phyloP scores from a whole-genome alignment of 2,113 vertebrate genomes.

The Festucalex cinctus region DNA sequence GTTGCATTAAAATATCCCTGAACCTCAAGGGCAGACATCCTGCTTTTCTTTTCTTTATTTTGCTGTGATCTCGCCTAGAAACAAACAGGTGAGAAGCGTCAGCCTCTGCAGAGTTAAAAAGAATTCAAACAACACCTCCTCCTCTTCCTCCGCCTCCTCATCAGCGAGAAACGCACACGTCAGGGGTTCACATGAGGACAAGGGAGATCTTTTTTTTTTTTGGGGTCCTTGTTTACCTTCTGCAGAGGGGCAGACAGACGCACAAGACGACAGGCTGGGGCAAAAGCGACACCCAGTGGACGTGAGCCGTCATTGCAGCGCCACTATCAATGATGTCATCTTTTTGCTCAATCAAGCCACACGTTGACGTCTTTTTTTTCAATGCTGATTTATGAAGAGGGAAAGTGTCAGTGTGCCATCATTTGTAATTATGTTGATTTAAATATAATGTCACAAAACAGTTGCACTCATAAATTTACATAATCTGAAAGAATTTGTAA shows the following conservation, averaged over 20 bases:
- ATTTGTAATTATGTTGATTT: not conserved
- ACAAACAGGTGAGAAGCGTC: not conserved
- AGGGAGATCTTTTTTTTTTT: slow-evolving; percentile 11
- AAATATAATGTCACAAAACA: not conserved
- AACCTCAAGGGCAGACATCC: too few species aligned
- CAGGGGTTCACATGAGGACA: slow-evolving; percentile 1
- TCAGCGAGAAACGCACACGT: not conserved
- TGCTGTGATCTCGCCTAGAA: not conserved
- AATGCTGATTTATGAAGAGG: not conserved
- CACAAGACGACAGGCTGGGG: not conserved
- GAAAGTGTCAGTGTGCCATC: too few species aligned
- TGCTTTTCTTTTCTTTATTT: not conserved
- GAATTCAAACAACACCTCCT: not conserved
- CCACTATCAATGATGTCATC: slow-evolving; percentile 50
- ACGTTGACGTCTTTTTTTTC: not conserved
- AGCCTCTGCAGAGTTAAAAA: slow-evolving; percentile 4
- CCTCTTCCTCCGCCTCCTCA: not conserved
- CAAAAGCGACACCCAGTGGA: slow-evolving; percentile 65
- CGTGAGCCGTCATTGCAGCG: slow-evolving; percentile 1
- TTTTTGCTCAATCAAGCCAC: slow-evolving; percentile 50
- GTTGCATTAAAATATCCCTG: too few species aligned
- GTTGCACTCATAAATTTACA: too few species aligned
- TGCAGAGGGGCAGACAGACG: not conserved
- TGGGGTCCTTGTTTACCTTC: slow-evolving; percentile 36
- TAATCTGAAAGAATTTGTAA: too few species aligned